phyloP scores from a whole-genome alignment of 2,888 invertebrate species.

The Altica lythri region DNA sequence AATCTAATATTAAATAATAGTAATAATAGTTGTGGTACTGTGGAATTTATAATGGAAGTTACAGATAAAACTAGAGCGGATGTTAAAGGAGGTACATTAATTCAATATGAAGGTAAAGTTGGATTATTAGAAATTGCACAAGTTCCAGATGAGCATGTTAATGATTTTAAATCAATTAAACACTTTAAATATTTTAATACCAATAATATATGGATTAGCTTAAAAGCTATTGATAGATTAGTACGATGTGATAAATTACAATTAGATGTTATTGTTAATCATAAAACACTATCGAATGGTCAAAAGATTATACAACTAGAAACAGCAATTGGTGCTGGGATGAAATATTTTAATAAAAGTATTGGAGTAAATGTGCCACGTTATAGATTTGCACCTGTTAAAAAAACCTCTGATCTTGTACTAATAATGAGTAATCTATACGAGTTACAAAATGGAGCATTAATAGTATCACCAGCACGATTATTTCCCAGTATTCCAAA shows the following conservation, averaged over 20 bases:
- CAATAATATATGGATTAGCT: conserved; percentile 96
- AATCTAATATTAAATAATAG: conserved; percentile 66
- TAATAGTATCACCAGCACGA: conserved; percentile 91
- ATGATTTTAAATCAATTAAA: conserved; percentile 98
- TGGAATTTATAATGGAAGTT: conserved; percentile 99
- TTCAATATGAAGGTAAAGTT: conserved; percentile 92
- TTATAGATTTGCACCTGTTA: conserved; percentile 96
- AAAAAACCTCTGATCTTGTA: conserved; percentile 95
- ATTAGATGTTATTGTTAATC: conserved; percentile 98
- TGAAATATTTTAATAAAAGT: conserved; percentile 95
- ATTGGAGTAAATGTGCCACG: conserved; percentile 95
- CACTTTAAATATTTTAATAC: conserved; percentile 99
- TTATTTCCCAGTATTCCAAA: conserved; percentile 97
- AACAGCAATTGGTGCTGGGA: conserved; percentile 99
- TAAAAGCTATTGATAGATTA: conserved; percentile 87
- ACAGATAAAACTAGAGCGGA: conserved; percentile 99
- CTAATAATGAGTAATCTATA: conserved; percentile 98
- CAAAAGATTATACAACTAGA: conserved; percentile 95
- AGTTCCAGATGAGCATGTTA: conserved; percentile 94
- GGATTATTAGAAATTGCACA: conserved; percentile 96
- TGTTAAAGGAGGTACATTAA: conserved; percentile 98
- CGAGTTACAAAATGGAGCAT: conserved; percentile 83
- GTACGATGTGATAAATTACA: conserved; percentile 81
- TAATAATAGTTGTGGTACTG: conserved; percentile 57
- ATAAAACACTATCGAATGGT: conserved; percentile 89